Conservation (phyloP, 2,888 invertebrate genomes). For the Agelastica alni region DNA sequence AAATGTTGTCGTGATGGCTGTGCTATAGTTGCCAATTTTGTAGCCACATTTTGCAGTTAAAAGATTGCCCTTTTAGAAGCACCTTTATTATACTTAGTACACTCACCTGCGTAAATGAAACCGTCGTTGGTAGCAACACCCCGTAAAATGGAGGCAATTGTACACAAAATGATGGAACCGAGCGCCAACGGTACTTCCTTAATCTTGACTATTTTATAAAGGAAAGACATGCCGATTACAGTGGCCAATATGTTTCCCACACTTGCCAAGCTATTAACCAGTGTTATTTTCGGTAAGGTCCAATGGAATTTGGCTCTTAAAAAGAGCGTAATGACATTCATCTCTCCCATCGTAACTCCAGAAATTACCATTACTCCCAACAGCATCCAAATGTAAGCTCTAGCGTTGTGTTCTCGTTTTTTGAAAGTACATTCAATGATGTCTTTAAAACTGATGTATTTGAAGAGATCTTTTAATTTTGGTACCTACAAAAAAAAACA, state of each 20-base stretch:
- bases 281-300: constrained; percentile 66
- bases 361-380: neutral
- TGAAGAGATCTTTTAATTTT: constrained; percentile 29
- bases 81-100: too few species aligned
- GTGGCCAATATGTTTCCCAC: constrained; percentile 62
- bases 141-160: constrained; percentile 45
- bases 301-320: constrained; percentile 67
- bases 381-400: constrained; percentile 52
- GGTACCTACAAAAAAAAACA: constrained; percentile 1
- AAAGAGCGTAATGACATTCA: constrained; percentile 64
- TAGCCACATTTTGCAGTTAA: too few species aligned
- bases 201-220: constrained; percentile 59
- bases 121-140: constrained; percentile 56
- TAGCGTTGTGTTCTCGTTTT: constrained; percentile 60
- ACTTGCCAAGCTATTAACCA: constrained; percentile 61
- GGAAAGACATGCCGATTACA: constrained; percentile 62
- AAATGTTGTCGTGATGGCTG: too few species aligned
- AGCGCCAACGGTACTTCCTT: constrained; percentile 49
- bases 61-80: too few species aligned
- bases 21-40: too few species aligned
- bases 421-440: constrained; percentile 64
- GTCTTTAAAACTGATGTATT: constrained; percentile 31
- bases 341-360: neutral
- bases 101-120: constrained; percentile 63
- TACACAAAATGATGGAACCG: neutral